Evolutionary conservation across 2,113 vertebrate genomes (phyloP), one percentile per base, ranked within the genome.

Genomic region (Lipotes vexillifer): DNA sequence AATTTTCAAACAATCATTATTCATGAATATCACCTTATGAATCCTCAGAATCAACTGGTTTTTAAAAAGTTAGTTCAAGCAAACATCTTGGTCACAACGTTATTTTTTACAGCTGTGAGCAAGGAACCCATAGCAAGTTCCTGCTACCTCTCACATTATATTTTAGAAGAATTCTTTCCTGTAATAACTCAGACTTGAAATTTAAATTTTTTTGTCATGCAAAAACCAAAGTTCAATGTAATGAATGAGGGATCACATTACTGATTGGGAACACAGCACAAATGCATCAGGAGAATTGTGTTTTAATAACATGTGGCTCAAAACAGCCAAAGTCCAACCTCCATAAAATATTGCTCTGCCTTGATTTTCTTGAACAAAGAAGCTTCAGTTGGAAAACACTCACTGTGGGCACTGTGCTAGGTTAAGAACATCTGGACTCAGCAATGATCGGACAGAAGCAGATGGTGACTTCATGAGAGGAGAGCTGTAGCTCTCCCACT

Each of bases 361-460:
- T 46, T 44, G 63, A 89, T 90, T 55, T 96, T 66, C 59, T 72
- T 63, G 21, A 82, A 78, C 72, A 83, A 69, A 80, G 68, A 83
- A 65, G 63, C 95, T 95, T 66, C 69, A 57, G 0, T 41, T 83
- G 93, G 90, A 96, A 96, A 90, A 49, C 36, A 31, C 29, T 83
- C 8, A 3, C 1, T 46, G 12, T 55, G n/a, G 46, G 20, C 63
- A 38, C 5, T 27, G 84, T 38, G 63, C 52, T 57, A 4, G 65
- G 17, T 74, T 55, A 65, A 72, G 65, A 90, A 78, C 71, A 78
- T 94, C 83, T 92, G 97, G 68, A 71, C 18, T 61, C 59, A 17
- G n/a, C 7, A 0, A 33, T 5, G 36, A 8, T 9, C 20, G 71
- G 94, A 63, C 27, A 65, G 77, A 96, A 97, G 83, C 89, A 96